Conservation (phyloP, 1,140 invertebrate genomes). For the Phenacoccus solenopsis region DNA sequence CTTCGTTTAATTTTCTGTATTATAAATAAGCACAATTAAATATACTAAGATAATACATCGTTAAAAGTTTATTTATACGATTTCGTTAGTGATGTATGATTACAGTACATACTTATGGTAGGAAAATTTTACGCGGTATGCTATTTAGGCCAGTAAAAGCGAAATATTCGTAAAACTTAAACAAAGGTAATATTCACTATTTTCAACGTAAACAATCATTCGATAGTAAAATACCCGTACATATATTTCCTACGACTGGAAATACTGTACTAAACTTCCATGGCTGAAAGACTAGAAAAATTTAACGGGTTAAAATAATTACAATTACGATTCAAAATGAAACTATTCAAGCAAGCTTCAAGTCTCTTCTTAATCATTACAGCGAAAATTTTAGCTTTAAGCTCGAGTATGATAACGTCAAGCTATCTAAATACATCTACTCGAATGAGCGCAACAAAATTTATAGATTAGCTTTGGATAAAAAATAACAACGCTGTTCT, state of each 20-base stretch:
- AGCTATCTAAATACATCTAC: not conserved
- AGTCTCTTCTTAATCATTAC: too few species aligned
- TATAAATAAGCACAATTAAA: too few species aligned
- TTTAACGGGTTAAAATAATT: not conserved
- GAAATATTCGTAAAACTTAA: not conserved
- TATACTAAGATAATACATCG: too few species aligned
- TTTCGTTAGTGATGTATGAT: not conserved
- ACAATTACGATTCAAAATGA: not conserved
- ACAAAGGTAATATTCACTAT: not conserved
- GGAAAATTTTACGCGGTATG: not conserved
- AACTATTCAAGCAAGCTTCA: not conserved
- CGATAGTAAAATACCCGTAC: not conserved
- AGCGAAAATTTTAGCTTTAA: too few species aligned
- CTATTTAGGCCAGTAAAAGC: not conserved
- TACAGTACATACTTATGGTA: not conserved
- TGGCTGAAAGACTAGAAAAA: not conserved
- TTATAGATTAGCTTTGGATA: too few species aligned
- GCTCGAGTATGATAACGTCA: not conserved
- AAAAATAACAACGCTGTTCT: too few species aligned
- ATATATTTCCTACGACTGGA: not conserved
- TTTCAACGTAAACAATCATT: not conserved
- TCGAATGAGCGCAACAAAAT: not conserved
- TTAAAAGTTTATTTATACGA: too few species aligned
- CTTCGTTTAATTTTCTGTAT: too few species aligned
- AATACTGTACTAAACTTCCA: not conserved